A percentile compares a stretch with the other conserved stretches of the same genome.
phyloP scores from a whole-genome alignment of 2,888 invertebrate species.

The Mesorhabditis sp. region DNA sequence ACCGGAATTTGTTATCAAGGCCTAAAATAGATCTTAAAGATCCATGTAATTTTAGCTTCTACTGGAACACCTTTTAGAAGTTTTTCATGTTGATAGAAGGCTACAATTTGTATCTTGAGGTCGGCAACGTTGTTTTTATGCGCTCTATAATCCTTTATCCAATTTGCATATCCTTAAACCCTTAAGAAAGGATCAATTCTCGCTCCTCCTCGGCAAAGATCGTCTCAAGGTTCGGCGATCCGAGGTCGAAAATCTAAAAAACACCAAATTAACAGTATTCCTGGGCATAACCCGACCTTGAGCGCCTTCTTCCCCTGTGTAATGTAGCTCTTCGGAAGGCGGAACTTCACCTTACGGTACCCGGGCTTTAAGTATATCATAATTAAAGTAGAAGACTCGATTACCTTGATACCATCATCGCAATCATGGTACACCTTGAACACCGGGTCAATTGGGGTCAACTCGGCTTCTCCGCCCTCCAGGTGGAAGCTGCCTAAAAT shows the following conservation, averaged over 20 bases:
- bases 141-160: too few species aligned
- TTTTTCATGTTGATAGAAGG: too few species aligned
- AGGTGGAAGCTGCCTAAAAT: constrained; percentile 19
- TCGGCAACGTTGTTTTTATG: too few species aligned
- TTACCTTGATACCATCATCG: constrained; percentile 38
- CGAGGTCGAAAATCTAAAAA: constrained; percentile 28
- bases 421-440: constrained; percentile 45
- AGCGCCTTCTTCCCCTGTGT: neutral
- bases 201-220: constrained; percentile 34
- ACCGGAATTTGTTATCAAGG: too few species aligned
- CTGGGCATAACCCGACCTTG: neutral
- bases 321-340: constrained; percentile 5
- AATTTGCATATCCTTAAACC: neutral
- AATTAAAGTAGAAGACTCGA: neutral
- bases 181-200: constrained; percentile 23
- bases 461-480: constrained; percentile 35
- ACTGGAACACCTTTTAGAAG: too few species aligned
- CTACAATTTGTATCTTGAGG: too few species aligned
- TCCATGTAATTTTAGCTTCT: too few species aligned
- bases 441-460: constrained; percentile 42
- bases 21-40: too few species aligned
- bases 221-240: constrained; percentile 39
- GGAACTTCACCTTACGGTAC: neutral
- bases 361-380: neutral
- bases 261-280: neutral